Percentiles rank a stretch among this genome's conserved stretches.
These are phyloP conservation scores for Siniperca knerii DNA, from an alignment of 2,113 vertebrate species.

Conservation along the genomic window DNA sequence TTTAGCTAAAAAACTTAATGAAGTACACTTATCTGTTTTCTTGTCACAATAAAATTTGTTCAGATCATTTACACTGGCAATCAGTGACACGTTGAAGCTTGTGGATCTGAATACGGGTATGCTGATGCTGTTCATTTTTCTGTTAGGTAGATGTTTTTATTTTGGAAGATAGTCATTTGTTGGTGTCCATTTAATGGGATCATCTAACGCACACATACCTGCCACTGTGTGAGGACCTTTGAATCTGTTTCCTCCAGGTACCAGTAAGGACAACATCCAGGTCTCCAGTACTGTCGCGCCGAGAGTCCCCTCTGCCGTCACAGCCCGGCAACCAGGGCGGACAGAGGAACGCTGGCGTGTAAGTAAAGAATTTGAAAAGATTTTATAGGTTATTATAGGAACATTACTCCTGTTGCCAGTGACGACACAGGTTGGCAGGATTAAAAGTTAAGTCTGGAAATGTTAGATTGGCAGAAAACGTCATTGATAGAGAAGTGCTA, in stretches of 20 bases:
- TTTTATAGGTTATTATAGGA: background rate
- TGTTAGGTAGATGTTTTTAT: background rate
- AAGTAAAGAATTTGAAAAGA: background rate
- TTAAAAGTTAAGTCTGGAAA: background rate
- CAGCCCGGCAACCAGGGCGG: constrained; percentile 89
- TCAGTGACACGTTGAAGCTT: background rate
- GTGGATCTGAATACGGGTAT: background rate
- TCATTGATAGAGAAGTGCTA: too few species aligned
- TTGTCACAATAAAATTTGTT: too few species aligned
- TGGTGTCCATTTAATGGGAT: background rate
- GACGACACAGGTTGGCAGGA: background rate
- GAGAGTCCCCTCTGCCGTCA: constrained; percentile 93
- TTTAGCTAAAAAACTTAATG: background rate
- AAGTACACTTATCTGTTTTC: background rate
- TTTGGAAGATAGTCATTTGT: background rate
- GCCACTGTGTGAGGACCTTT: constrained; percentile 7
- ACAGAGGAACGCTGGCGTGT: constrained; percentile 92
- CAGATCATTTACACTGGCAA: background rate
- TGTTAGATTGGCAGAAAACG: too few species aligned
- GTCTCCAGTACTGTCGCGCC: constrained; percentile 93
- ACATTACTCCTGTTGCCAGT: background rate
- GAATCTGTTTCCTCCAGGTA: constrained; percentile 71
- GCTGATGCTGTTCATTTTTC: background rate
- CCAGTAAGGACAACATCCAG: constrained; percentile 95
- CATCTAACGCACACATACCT: background rate